phyloP scores from a whole-genome alignment of 2,113 vertebrate species.

The Equus przewalskii region DNA sequence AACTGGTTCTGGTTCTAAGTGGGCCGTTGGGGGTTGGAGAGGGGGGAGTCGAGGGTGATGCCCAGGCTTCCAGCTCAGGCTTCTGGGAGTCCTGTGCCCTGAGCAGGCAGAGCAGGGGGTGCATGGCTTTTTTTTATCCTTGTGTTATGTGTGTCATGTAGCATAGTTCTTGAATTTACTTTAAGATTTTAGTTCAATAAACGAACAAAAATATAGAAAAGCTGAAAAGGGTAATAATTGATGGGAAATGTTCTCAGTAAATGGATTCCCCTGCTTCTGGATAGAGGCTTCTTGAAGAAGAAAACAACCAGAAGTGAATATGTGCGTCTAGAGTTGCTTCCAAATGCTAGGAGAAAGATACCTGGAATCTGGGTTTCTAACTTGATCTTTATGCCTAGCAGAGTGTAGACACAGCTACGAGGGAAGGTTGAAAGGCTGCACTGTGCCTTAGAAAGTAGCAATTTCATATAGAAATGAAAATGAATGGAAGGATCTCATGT shows the following conservation, averaged over 20 bases:
- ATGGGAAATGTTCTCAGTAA: background rate
- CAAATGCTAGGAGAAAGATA: background rate
- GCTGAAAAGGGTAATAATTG: background rate
- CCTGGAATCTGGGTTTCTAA: background rate
- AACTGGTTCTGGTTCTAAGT: background rate
- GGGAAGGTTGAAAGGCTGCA: background rate
- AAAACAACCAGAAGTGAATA: background rate
- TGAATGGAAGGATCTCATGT: slow-evolving; percentile 3
- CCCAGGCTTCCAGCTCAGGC: background rate
- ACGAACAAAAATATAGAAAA: background rate
- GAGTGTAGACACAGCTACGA: background rate
- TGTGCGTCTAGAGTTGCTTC: background rate
- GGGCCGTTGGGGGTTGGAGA: background rate
- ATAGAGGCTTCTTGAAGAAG: background rate
- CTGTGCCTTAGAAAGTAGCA: background rate
- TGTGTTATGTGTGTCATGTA: background rate
- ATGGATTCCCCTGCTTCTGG: background rate
- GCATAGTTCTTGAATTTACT: background rate
- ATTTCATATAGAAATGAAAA: slow-evolving; percentile 60
- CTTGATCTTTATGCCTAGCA: background rate
- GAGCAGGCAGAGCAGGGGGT: background rate
- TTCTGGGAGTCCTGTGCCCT: background rate
- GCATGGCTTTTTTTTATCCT: background rate
- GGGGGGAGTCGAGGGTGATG: background rate
- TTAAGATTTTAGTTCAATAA: slow-evolving; percentile 16